These are phyloP conservation scores for Apamea anceps DNA, from an alignment of 2,888 invertebrate species.

Conservation along the genomic window DNA sequence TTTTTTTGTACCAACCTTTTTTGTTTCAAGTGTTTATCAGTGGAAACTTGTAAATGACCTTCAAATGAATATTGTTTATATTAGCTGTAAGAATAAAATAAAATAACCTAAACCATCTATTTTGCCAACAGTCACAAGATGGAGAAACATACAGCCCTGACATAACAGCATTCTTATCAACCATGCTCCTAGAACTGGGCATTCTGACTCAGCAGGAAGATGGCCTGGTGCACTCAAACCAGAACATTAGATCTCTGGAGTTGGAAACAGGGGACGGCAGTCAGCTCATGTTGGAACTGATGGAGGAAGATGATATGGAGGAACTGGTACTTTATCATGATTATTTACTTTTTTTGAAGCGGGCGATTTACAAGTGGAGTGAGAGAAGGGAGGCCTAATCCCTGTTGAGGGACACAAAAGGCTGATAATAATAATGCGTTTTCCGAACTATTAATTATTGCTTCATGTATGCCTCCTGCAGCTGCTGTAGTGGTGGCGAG, in stretches of 20 bases:
- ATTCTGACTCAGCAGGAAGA: conserved; percentile 71
- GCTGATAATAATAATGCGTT: no score
- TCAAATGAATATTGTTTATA: no score
- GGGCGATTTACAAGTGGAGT: neutral
- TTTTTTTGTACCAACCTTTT: no score
- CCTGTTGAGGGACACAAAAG: no score
- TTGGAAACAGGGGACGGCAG: conserved; percentile 78
- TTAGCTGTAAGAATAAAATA: no score
- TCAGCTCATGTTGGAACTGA: conserved; percentile 74
- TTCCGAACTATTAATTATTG: no score
- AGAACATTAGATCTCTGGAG: conserved; percentile 72
- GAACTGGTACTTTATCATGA: conserved; percentile 28
- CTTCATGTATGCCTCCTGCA: no score
- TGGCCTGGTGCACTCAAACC: conserved; percentile 67
- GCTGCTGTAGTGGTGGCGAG: neutral
- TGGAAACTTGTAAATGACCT: no score
- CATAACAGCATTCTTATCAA: conserved; percentile 75
- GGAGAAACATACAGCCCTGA: conserved; percentile 64
- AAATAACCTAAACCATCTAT: no score
- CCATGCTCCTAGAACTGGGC: conserved; percentile 79
- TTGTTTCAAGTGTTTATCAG: no score
- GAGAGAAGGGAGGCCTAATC: neutral
- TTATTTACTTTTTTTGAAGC: neutral
- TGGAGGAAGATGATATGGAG: conserved; percentile 76
- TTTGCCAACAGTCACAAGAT: conserved; percentile 50